A percentile compares a stretch with the other conserved stretches of the same genome.
Evolutionary conservation across 1,140 invertebrate genomes (phyloP).

Genomic region (Euborellia annulipes): DNA sequence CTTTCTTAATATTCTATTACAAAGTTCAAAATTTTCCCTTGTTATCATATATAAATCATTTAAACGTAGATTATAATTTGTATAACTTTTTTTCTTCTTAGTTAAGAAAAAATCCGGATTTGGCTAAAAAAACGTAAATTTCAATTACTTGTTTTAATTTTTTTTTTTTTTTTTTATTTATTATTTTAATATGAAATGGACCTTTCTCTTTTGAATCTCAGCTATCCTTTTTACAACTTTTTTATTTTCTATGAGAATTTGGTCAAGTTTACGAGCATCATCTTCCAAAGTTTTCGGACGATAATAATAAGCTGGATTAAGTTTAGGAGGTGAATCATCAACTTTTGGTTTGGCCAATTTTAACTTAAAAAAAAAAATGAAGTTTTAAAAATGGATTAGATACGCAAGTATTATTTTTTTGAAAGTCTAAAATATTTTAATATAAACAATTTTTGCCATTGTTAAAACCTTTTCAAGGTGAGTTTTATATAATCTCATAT

Average conservation of each 20-base stretch:
- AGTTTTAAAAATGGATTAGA: background rate
- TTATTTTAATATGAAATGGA: background rate
- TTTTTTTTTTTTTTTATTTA: too few species aligned
- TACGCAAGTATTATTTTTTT: background rate
- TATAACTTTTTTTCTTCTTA: too few species aligned
- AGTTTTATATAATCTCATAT: background rate
- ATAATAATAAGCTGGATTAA: background rate
- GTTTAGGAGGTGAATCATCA: slow-evolving; percentile 5
- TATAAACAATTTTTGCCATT: too few species aligned
- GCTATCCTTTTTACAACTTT: slow-evolving; percentile 8
- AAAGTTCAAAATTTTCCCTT: too few species aligned
- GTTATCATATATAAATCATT: too few species aligned
- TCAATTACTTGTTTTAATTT: too few species aligned
- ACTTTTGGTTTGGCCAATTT: slow-evolving; percentile 6
- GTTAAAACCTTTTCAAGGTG: too few species aligned
- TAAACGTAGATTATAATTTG: too few species aligned
- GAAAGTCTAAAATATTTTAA: too few species aligned
- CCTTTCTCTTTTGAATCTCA: slow-evolving; percentile 8
- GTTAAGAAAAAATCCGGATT: too few species aligned
- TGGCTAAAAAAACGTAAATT: too few species aligned
- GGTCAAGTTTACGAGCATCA: background rate
- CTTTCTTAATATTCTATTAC: too few species aligned
- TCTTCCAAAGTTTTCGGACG: background rate
- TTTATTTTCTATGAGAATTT: slow-evolving; percentile 9
- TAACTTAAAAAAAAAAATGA: slow-evolving; percentile 3